Conservation (phyloP, 92 coral and sea anemone species). For the Zoanthus gigantus region DNA sequence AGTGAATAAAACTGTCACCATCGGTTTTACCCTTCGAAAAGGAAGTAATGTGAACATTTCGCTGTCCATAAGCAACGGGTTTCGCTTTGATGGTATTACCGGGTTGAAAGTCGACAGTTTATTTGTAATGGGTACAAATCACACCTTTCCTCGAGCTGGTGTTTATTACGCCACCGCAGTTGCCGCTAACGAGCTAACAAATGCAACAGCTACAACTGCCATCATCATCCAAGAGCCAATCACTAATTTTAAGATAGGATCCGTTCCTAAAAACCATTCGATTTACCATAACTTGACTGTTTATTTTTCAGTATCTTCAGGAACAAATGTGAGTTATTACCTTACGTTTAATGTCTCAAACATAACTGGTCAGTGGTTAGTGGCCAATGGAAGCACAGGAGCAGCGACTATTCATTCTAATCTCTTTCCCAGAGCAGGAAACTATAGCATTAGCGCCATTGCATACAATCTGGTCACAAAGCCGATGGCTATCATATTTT, state of each 20-base stretch:
- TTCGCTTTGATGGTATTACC: conserved; percentile 12
- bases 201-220: conserved; percentile 9
- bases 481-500: not conserved
- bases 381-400: conserved; percentile 18
- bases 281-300: conserved; percentile 15
- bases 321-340: conserved; percentile 28
- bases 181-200: conserved; percentile 27
- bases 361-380: conserved; percentile 17
- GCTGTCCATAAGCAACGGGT: conserved; percentile 16
- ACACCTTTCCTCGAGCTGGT: conserved; percentile 7
- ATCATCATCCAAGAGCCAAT: conserved; percentile 3
- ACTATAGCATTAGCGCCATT: not conserved
- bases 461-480: conserved; percentile 17
- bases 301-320: not conserved
- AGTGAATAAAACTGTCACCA: not conserved
- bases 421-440: conserved; percentile 3
- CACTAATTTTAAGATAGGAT: not conserved
- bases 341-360: not conserved
- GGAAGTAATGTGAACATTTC: conserved; percentile 35
- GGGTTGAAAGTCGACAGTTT: not conserved
- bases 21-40: conserved; percentile 17
- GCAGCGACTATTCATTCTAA: conserved; percentile 11
- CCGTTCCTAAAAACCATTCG: conserved; percentile 7
- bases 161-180: conserved; percentile 8
- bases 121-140: conserved; percentile 24